Evolutionary conservation across 2,113 vertebrate species (phyloP), one percentile per base, ranked within the genome.

Genomic region (Aphelocoma coerulescens): DNA sequence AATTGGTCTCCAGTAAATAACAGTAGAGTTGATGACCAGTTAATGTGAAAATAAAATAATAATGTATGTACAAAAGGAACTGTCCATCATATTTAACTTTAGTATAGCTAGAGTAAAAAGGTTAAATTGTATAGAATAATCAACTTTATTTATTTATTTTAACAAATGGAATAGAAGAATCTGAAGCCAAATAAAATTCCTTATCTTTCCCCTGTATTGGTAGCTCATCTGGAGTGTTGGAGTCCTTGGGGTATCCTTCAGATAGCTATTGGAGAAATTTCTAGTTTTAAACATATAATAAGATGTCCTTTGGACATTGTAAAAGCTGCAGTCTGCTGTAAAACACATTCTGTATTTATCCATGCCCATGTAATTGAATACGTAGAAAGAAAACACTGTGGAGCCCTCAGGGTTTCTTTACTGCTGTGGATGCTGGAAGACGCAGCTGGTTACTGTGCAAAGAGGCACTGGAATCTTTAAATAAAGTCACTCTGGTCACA

Each of bases 291-390:
- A 41, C n/a, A 35, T 63, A 49, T 8, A 72, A 59, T 67, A 55
- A 62, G 21, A 35, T 62, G 33, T 86, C 48, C 69, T 93, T 75
- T 72, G 68, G 85, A 85, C 33, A 48, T 52, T 57, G 35, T 76
- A 58, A 69, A 90, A 84, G 3, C 52, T 77, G 22, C 48, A 52
- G 52, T 61, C 39, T 85, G 51, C 59, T 90, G 75, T 84, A 88
- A 92, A 93, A 68, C 44, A 51, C 52, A 8, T 68, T 94, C 61
- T 81, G 51, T 75, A 71, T 94, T 96, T 95, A 86, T 74, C 65
- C 72, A 93, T 84, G 39, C 51, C 35, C 30, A 59, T 72, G 28
- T 93, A 96, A 96, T 90, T 90, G 48, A 92, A 71, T 91, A 94
- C 90, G 44, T 57, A 69, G 69, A 92, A 90, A 77, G 52, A 69